Conservation (phyloP, 2,797 vertebrate genomes). For the Parotocinclus haroldoi region DNA sequence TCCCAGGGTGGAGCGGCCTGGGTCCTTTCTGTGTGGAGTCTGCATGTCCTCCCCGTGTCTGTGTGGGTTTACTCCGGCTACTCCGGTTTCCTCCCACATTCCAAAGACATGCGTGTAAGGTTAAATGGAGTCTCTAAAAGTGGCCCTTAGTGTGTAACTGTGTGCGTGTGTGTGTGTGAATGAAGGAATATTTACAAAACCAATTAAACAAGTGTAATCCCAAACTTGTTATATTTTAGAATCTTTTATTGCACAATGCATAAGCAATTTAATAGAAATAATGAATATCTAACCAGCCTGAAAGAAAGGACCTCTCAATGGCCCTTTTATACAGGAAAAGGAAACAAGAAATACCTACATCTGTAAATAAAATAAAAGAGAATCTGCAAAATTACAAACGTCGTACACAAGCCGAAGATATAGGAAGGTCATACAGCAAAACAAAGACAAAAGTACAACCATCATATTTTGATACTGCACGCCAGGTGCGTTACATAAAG, state of each 20-base stretch:
- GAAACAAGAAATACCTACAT: conserved; percentile 47
- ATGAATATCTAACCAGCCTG: conserved; percentile 52
- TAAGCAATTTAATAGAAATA: conserved; percentile 41
- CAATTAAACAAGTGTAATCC: conserved; percentile 3
- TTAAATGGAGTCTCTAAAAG: too few relatives aligned
- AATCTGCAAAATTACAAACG: conserved; percentile 49
- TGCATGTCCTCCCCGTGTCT: too few relatives aligned
- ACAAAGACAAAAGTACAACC: conserved; percentile 41
- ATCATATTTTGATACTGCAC: conserved; percentile 67
- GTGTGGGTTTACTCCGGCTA: too few relatives aligned
- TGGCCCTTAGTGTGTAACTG: too few relatives aligned
- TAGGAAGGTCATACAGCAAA: conserved; percentile 47
- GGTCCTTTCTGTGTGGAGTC: too few relatives aligned
- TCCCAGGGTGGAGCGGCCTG: too few relatives aligned
- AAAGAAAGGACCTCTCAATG: conserved; percentile 49
- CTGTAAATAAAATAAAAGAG: conserved; percentile 43
- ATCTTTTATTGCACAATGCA: conserved; percentile 56
- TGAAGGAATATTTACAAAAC: too few relatives aligned
- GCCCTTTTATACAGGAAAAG: conserved; percentile 48
- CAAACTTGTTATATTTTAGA: conserved; percentile 27
- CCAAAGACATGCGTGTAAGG: too few relatives aligned
- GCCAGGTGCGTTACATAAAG: conserved; percentile 71
- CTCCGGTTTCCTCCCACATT: too few relatives aligned
- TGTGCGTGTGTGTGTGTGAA: too few relatives aligned
- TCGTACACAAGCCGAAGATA: conserved; percentile 38